Percentiles rank a stretch among this genome's conserved stretches.
Evolutionary conservation across 92 coral and sea anemone species (phyloP).

Genomic region (Galaxea fascicularis): DNA sequence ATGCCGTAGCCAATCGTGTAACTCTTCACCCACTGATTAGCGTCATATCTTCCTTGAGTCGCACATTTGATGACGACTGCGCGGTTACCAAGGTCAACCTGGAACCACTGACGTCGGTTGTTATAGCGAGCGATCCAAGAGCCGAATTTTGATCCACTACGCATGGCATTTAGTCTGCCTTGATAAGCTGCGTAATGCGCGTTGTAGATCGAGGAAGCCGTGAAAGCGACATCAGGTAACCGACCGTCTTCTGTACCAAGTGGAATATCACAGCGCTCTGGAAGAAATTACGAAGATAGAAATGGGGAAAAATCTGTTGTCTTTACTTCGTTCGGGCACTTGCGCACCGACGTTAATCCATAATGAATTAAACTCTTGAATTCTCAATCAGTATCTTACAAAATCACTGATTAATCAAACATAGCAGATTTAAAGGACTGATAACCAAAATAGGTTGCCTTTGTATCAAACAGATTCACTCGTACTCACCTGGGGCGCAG

Average conservation of each 20-base stretch:
- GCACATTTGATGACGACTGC: slow-evolving; percentile 75
- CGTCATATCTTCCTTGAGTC: slow-evolving; percentile 82
- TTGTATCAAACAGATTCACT: too few relatives aligned
- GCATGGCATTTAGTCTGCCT: slow-evolving; percentile 81
- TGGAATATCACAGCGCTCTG: slow-evolving; percentile 84
- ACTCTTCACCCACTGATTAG: slow-evolving; percentile 87
- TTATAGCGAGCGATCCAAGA: slow-evolving; percentile 82
- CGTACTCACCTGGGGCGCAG: slow-evolving; percentile 74
- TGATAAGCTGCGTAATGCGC: slow-evolving; percentile 73
- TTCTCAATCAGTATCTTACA: too few relatives aligned
- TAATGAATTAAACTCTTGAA: too few relatives aligned
- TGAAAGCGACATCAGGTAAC: slow-evolving; percentile 85
- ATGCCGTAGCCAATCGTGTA: slow-evolving; percentile 73
- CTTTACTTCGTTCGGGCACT: not conserved
- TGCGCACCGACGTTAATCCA: too few relatives aligned
- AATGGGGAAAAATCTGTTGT: not conserved
- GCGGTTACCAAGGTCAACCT: slow-evolving; percentile 78
- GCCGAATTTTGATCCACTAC: slow-evolving; percentile 64
- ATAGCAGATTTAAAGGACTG: too few relatives aligned
- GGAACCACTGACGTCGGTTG: slow-evolving; percentile 84
- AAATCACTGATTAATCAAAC: too few relatives aligned
- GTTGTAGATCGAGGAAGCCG: slow-evolving; percentile 75
- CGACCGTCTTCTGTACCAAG: slow-evolving; percentile 89
- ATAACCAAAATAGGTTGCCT: too few relatives aligned
- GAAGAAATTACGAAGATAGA: not conserved